phyloP scores from a whole-genome alignment of 2,888 invertebrate genomes.

The Eupithecia subfuscata region DNA sequence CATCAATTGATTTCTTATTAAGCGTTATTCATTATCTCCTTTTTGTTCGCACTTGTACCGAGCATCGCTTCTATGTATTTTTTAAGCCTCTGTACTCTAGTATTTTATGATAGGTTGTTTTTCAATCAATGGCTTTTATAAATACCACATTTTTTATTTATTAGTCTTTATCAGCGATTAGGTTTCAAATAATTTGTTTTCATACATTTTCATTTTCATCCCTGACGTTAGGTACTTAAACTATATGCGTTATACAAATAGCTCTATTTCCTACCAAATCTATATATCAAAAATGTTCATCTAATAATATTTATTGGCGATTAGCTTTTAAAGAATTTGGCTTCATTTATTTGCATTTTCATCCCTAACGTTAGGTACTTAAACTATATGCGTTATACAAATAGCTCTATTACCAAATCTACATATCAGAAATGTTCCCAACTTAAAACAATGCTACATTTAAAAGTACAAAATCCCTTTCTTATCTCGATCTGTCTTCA shows the following conservation, averaged over 20 bases:
- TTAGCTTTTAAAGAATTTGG: background rate
- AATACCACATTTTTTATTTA: background rate
- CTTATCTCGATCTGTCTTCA: constrained; percentile 61
- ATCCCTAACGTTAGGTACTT: background rate
- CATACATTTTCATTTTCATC: background rate
- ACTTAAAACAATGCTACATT: constrained; percentile 74
- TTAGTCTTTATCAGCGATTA: background rate
- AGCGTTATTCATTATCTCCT: constrained; percentile 41
- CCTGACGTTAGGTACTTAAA: constrained; percentile 4
- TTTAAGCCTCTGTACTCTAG: constrained; percentile 21
- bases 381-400: constrained; percentile 43
- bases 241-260: constrained; percentile 46
- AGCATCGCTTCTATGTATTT: constrained; percentile 33
- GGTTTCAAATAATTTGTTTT: background rate
- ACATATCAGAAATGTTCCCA: constrained; percentile 68
- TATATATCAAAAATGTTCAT: constrained; percentile 66
- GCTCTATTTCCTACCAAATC: constrained; percentile 58
- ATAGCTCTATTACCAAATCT: constrained; percentile 57
- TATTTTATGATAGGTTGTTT: constrained; percentile 1
- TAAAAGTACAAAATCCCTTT: constrained; percentile 75
- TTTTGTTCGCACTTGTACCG: constrained; percentile 40
- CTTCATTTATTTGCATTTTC: background rate
- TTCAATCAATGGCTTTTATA: background rate
- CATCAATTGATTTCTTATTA: constrained; percentile 44
- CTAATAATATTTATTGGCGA: background rate